A percentile compares a stretch with the other conserved stretches of the same genome.
Conservation (phyloP, 2,113 vertebrate species). For the Onychorhynchus coronatus region DNA sequence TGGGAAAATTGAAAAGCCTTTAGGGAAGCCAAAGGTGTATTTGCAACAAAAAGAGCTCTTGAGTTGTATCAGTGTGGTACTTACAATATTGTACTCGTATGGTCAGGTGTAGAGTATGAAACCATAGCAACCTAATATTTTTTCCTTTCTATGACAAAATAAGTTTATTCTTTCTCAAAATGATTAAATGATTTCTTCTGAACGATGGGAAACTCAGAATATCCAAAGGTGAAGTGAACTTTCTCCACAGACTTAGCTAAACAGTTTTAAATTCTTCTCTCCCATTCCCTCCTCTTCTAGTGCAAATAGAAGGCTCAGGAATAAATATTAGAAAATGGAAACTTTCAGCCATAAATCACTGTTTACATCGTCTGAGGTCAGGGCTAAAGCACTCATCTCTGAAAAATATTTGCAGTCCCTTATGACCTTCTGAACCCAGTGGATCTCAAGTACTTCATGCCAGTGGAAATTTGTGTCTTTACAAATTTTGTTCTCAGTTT, state of each 20-base stretch:
- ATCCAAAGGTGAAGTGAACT: not conserved
- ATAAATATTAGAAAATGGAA: not conserved
- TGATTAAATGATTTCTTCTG: not conserved
- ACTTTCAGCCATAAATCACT: not conserved
- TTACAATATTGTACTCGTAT: not conserved
- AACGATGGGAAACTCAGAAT: not conserved
- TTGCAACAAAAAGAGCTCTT: not conserved
- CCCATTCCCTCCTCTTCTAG: not conserved
- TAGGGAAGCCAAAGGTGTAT: not conserved
- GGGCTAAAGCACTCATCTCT: not conserved
- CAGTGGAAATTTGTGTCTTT: not conserved
- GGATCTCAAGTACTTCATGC: not conserved
- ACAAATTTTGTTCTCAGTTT: not conserved
- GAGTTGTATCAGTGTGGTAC: not conserved
- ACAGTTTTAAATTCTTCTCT: not conserved
- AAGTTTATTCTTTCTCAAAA: not conserved
- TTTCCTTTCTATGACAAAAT: not conserved
- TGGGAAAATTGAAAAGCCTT: not conserved
- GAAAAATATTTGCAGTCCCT: not conserved
- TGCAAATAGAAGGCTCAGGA: not conserved
- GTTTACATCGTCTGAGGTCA: not conserved
- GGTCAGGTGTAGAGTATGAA: not conserved
- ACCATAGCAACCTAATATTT: not conserved
- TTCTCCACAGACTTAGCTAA: not conserved
- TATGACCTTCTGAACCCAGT: not conserved